Conservation (phyloP, 1,140 invertebrate species). For the Brachionus asplanchnoidis region DNA sequence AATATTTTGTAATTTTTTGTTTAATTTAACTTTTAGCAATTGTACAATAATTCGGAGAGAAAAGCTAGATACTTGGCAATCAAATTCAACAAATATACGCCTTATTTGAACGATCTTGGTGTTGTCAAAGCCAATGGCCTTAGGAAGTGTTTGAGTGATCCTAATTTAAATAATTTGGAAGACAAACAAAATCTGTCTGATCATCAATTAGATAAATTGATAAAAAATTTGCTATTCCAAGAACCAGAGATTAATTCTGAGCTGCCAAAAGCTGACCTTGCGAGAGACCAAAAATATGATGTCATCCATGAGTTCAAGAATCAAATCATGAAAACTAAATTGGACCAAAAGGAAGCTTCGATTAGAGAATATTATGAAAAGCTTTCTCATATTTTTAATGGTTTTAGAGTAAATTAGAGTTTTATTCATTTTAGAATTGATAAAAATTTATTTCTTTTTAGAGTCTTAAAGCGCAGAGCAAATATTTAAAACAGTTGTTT, state of each 20-base stretch:
- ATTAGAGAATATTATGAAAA: background rate
- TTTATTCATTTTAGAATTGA: background rate
- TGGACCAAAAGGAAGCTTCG: background rate
- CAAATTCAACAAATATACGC: background rate
- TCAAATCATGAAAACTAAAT: background rate
- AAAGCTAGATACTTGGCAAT: background rate
- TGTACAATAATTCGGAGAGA: background rate
- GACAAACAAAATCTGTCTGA: background rate
- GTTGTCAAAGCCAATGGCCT: background rate
- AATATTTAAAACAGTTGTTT: conserved; percentile 22
- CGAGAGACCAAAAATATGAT: background rate
- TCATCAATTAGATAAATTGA: background rate
- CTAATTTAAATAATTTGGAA: background rate
- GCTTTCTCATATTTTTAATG: background rate
- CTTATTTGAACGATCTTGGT: background rate
- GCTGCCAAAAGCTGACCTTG: background rate
- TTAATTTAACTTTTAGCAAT: background rate
- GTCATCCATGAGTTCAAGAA: background rate
- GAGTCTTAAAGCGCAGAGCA: background rate
- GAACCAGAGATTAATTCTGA: background rate
- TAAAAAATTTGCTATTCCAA: background rate
- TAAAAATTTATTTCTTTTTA: background rate
- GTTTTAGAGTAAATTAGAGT: background rate
- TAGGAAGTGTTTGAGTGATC: background rate
- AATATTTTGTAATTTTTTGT: background rate